Base-by-base conservation (phyloP, 1,140 invertebrate genomes). In the Drepana arcuata region DNA sequence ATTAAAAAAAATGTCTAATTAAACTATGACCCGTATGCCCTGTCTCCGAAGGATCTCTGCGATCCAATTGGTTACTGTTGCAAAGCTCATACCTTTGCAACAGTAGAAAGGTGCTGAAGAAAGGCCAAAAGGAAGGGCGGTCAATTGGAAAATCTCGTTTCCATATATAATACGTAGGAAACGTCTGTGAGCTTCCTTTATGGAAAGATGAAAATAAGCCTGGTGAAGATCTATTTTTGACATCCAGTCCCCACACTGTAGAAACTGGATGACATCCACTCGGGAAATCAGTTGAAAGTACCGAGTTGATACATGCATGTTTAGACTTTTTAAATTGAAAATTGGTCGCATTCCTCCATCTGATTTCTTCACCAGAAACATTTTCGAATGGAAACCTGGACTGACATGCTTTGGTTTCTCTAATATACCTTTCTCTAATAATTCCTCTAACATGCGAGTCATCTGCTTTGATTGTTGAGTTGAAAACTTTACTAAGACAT, bases 141-240 rank as follows among this genome's bases (percentile, higher is more conserved):
- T 63, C 25, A 62, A 26, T 23, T 55, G 35, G 1, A 47, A 18
- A 1, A 68, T 4, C 25, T 49, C 14, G 2, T 24, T 14, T 10
- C 32, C 11, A 41, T 51, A 62, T 15, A 49, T 15, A 9, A 52
- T 13, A 0, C 48, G 39, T 11, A 62, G 28, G 12, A 51, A 56
- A 0, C 41, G 7, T 10, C 41, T 21, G 32, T 54, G 46, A 3
- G 27, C n/a, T 23, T 54, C 26, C 12, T n/a, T 11, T 3, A 54
- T 51, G 18, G 38, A 34, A 10, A 56, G 7, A 41, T 85, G 59
- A 57, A 87, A 87, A 42, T 81, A 60, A 6, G 48, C 48, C 16
- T 57, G 48, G 0, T 40, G 25, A 11, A 60, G 4, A n/a, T 60
- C 46, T 26, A 57, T 33, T 28, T 57, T 60, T 1, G 33, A 34